Evolutionary conservation across 2,797 vertebrate species (phyloP), one percentile per base, ranked within the genome.

Genomic region (Capromys pilorides): DNA sequence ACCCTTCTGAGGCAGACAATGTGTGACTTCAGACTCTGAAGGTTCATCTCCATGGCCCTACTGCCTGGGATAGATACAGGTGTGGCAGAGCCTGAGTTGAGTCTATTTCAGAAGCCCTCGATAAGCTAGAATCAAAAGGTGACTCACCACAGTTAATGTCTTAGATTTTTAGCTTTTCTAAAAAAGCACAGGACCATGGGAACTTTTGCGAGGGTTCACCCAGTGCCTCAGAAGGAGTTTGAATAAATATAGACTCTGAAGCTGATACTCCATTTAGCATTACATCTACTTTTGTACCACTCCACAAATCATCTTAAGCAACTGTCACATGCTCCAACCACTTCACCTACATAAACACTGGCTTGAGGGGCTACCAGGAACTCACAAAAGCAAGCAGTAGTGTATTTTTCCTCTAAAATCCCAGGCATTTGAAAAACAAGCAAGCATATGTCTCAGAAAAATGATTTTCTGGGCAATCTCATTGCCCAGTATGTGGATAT

Each of bases 81-180:
- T 51, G 86, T 89, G 81, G 41, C 10, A 2, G n/a, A 88, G 81
- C 3, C 8, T 14, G 16, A 80, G 16, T 88, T 81, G n/a, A 84
- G 7, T 64, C 28, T 77, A 81, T 88, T 75, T 9, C 87, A 57
- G 22, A 14, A 92, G 26, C 14, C 71, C 28, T 54, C 19, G 54
- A 33, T 93, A 81, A 59, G 24, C 16, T 73, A 85, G 36, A 71
- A 28, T 77, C 95, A 81, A 31, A 83, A 64, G 18, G 18, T 61
- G 87, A 85, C 8, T 51, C 49, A 78, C 36, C 75, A 26, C 45
- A 82, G 62, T 62, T 90, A 88, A 90, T 83, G n/a, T n/a, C 61
- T 89, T 78, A 41, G 2, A 86, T 90, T 66, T 93, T n/a, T 61
- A 77, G 31, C 62, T 90, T 71, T 93, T 87, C 62, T 78, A 33